Evolutionary conservation across 2,113 vertebrate genomes (phyloP).

Genomic region (Poecilia latipinna): DNA sequence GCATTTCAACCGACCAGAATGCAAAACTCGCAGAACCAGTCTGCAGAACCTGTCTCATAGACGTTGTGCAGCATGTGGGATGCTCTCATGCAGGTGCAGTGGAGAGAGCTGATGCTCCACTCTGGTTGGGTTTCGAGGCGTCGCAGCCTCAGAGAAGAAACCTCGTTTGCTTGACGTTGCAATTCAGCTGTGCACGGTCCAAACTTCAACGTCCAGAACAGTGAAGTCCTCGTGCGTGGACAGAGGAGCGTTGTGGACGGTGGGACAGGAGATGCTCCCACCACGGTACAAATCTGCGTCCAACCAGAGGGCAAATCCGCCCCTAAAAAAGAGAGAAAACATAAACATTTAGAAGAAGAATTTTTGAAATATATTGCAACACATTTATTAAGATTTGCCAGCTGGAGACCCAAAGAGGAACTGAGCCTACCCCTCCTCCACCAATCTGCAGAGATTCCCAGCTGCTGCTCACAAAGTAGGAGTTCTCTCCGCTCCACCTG

Average conservation of each 20-base stretch:
- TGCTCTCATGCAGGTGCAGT: conserved; percentile 10
- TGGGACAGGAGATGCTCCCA: conserved; percentile 90
- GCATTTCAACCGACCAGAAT: conserved; percentile 12
- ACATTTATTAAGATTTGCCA: not conserved
- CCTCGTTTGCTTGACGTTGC: conserved; percentile 2
- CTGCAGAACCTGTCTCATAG: not conserved
- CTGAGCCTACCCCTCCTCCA: conserved; percentile 90
- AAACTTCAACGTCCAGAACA: conserved; percentile 91
- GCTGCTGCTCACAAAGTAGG: conserved; percentile 94
- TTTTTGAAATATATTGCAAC: not conserved
- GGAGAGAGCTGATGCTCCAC: conserved; percentile 10
- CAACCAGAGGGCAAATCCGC: conserved; percentile 92
- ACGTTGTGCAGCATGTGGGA: not conserved
- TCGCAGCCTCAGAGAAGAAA: not conserved
- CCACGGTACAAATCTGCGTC: conserved; percentile 91
- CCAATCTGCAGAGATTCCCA: conserved; percentile 90
- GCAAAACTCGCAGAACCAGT: not conserved
- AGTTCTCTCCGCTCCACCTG: conserved; percentile 95
- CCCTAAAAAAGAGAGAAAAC: conserved; percentile 71
- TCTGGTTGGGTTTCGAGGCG: not conserved
- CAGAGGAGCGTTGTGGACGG: conserved; percentile 91
- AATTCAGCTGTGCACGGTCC: conserved; percentile 84
- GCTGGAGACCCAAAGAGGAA: not conserved
- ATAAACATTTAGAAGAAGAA: not conserved
- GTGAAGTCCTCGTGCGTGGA: conserved; percentile 93